Evolutionary conservation across 1,140 invertebrate species (phyloP).

Genomic region (Periplaneta americana): DNA sequence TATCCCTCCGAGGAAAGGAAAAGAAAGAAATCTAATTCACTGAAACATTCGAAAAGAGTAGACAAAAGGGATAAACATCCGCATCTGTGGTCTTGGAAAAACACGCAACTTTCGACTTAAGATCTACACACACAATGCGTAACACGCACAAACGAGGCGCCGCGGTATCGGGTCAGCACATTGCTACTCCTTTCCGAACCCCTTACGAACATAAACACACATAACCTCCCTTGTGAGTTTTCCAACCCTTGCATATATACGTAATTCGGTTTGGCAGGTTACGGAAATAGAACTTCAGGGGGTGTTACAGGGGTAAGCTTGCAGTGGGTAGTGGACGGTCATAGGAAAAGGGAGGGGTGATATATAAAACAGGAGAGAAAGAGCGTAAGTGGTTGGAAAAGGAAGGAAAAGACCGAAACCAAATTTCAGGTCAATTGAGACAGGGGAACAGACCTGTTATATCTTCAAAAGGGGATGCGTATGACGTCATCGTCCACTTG

Average conservation of each 20-base stretch:
- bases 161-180: background rate
- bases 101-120: background rate
- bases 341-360: background rate
- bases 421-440: background rate
- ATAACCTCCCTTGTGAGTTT: background rate
- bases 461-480: background rate
- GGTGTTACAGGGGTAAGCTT: background rate
- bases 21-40: background rate
- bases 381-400: background rate
- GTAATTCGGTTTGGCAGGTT: conserved; percentile 7
- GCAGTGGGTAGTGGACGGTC: background rate
- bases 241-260: background rate
- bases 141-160: background rate
- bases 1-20: background rate
- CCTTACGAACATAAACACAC: background rate
- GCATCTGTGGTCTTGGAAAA: background rate
- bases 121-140: background rate
- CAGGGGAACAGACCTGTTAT: background rate
- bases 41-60: background rate
- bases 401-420: background rate
- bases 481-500: background rate
- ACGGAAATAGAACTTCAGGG: background rate
- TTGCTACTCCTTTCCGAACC: background rate
- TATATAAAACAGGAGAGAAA: no score
- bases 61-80: background rate